These are phyloP conservation scores for Napeogenes sylphis DNA, from an alignment of 2,888 invertebrate genomes.

Conservation along the genomic window DNA sequence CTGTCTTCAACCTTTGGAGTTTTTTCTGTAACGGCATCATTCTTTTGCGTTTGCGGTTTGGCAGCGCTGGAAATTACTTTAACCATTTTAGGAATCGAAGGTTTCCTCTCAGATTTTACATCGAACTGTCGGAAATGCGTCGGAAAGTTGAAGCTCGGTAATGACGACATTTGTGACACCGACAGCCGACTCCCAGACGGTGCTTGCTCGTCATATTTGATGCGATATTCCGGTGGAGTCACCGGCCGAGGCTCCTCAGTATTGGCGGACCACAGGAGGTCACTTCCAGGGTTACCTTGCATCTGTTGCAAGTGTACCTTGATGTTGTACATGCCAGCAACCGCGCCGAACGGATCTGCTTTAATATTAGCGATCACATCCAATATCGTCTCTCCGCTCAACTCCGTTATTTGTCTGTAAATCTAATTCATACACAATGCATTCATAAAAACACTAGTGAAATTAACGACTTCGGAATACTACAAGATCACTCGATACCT, in stretches of 20 bases:
- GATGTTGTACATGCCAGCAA: constrained; percentile 81
- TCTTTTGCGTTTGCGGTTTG: neutral
- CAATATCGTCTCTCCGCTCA: constrained; percentile 58
- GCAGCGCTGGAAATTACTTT: neutral
- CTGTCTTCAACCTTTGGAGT: constrained; percentile 9
- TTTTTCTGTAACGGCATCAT: neutral
- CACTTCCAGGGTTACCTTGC: constrained; percentile 44
- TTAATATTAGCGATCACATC: constrained; percentile 71
- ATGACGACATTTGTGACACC: constrained; percentile 4
- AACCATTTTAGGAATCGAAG: constrained; percentile 15
- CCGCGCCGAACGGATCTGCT: constrained; percentile 75
- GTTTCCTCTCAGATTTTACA: constrained; percentile 15
- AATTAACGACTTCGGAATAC: neutral
- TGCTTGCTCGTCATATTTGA: constrained; percentile 36
- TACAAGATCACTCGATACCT: constrained; percentile 39
- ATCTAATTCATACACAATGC: constrained; percentile 44
- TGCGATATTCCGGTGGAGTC: constrained; percentile 53
- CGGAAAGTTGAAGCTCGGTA: constrained; percentile 10
- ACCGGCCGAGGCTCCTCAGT: constrained; percentile 46
- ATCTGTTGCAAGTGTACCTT: constrained; percentile 60
- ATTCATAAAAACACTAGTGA: neutral
- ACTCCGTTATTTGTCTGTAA: constrained; percentile 69
- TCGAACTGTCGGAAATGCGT: constrained; percentile 11
- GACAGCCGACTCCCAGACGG: constrained; percentile 25
- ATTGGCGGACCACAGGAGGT: constrained; percentile 56